Evolutionary conservation across 1,140 invertebrate genomes (phyloP).

Genomic region (Trichonephila clavipes): DNA sequence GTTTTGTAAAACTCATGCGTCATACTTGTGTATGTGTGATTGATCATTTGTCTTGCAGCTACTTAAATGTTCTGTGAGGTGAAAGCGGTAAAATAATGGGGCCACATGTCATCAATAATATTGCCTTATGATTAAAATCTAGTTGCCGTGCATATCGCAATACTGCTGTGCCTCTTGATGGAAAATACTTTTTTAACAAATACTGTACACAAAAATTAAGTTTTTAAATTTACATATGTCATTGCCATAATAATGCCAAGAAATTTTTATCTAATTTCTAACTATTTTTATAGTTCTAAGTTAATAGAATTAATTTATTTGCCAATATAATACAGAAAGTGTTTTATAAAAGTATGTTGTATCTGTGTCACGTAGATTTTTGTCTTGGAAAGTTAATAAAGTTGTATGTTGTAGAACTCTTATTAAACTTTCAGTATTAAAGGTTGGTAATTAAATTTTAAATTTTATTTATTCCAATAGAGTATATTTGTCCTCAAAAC

Average conservation of each 20-base stretch:
- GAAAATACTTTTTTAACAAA: constrained; percentile 71
- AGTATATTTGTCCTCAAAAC: background rate
- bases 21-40: constrained; percentile 42
- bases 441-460: background rate
- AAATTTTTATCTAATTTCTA: constrained; percentile 66
- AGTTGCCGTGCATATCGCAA: constrained; percentile 70
- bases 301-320: constrained; percentile 41
- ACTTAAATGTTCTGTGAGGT: constrained; percentile 66
- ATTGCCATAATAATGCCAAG: constrained; percentile 51
- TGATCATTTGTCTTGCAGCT: constrained; percentile 55
- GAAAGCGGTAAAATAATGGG: constrained; percentile 53
- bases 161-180: constrained; percentile 74
- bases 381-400: background rate
- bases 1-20: constrained; percentile 49
- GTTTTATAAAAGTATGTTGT: background rate
- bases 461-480: constrained; percentile 10
- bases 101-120: constrained; percentile 74
- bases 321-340: constrained; percentile 22
- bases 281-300: constrained; percentile 64
- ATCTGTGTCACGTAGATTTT: constrained; percentile 12
- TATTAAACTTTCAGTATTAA: background rate
- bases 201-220: constrained; percentile 58
- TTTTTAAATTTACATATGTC: constrained; percentile 58
- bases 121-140: constrained; percentile 74
- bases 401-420: background rate